Percentiles rank a stretch among this genome's conserved stretches.
phyloP scores from a whole-genome alignment of 2,797 vertebrate species.

The Podargus strigoides region DNA sequence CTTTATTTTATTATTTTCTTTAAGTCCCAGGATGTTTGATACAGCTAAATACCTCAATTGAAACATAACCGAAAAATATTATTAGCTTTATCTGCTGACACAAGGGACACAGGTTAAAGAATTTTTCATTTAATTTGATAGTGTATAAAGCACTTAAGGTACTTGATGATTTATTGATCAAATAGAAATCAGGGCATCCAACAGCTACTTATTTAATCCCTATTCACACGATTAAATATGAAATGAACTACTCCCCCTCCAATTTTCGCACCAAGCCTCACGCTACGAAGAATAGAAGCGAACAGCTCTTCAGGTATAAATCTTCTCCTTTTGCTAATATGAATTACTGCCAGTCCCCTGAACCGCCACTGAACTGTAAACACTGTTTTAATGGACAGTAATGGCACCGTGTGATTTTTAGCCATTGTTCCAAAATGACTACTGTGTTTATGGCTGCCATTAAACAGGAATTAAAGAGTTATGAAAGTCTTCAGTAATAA shows the following conservation, averaged over 20 bases:
- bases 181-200: constrained; percentile 75
- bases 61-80: constrained; percentile 71
- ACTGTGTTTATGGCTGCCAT: constrained; percentile 75
- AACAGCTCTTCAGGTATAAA: constrained; percentile 64
- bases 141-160: constrained; percentile 76
- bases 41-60: constrained; percentile 64
- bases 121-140: constrained; percentile 80
- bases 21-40: constrained; percentile 37
- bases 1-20: background rate
- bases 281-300: constrained; percentile 25
- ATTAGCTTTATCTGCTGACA: constrained; percentile 72
- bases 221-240: constrained; percentile 68
- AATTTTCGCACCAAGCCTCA: constrained; percentile 54
- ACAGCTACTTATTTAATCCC: constrained; percentile 75
- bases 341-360: constrained; percentile 67
- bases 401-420: constrained; percentile 77
- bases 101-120: constrained; percentile 75
- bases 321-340: constrained; percentile 63
- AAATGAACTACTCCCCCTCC: constrained; percentile 25
- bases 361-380: constrained; percentile 78
- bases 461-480: constrained; percentile 79
- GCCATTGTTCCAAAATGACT: constrained; percentile 78
- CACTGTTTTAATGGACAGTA: constrained; percentile 79
- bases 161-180: constrained; percentile 82
- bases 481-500: constrained; percentile 76